Evolutionary conservation across 92 coral and sea anemone genomes (phyloP), one percentile per base, ranked within the genome.

Genomic region (Plumapathes pennacea): DNA sequence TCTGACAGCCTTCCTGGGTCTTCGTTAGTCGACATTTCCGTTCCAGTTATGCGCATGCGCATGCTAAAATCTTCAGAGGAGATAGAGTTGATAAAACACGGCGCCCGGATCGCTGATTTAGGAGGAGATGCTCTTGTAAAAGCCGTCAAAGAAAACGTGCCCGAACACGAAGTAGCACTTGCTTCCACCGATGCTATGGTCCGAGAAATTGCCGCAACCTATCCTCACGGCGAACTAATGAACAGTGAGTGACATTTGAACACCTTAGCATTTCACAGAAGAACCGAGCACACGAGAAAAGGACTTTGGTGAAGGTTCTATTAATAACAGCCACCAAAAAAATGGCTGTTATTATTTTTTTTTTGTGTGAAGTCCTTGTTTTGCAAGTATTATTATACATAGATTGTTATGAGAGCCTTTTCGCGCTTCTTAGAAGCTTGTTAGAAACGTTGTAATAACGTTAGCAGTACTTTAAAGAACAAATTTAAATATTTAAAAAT

Each of bases 21-120:
- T 31, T 63, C 43, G 17, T 83, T 85, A 31, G 74, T 75, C 10
- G 90, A 90, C 52, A 86, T 86, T 15, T 71, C 85, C 4, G 72
- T 77, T 10, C 70, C 95, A 17, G 78, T 90, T 41, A 90, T 90
- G 97, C 57, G 38, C 50, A 86, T 90, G 90, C 79, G 97, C 15
- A 83, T 90, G 90, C 23, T 82, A 9, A 90, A 90, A 48, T 90
- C 97, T 1, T 47, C 76, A 3, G 95, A 90, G 46, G 97, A 90
- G 72, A 87, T 90, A 32, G 90, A 67, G 46, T 78, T 72, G 29
- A 90, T 74, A n/a, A 86, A 64, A 23, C 75, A 86, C 19, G 95
- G 97, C 6, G 95, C 97, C 12, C 80, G 87, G 28, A 78, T 87
- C 36, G 81, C 83, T 33, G 97, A 90, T 45, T 62, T 90, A 34